Evolutionary conservation across 2,888 invertebrate genomes (phyloP), one percentile per base, ranked within the genome.

Genomic region (Sycophila texana): DNA sequence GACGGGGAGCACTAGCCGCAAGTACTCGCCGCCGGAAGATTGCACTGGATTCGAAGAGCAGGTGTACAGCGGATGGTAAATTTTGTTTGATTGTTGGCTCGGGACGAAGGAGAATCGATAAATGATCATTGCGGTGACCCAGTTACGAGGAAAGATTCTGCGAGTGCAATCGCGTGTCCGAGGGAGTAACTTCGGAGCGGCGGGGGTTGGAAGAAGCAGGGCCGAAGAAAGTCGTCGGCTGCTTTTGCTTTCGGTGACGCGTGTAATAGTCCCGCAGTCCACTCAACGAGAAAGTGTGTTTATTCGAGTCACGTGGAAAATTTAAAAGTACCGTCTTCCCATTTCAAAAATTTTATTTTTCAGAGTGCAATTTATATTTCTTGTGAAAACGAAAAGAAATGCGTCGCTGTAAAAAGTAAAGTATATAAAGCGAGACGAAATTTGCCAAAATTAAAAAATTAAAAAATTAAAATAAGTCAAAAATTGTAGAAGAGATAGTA

Each of bases 151-250:
- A 49, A 67, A 26, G 51, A 79, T 57, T 55, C 65, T 18, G 30
- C 4, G 53, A 67, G 61, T 57, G 68, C 51, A 70, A 57, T 57
- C 65, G 63, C 14, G 18, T 58, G 70, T 58, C 61, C 51, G 65
- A n/a, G 68, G 55, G 58, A 55, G 18, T 72, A 30, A 76, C 60
- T 78, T 71, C 49, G 58, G 67, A 80, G 60, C 77, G n/a, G n/a
- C n/a, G n/a, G n/a, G n/a, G n/a, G n/a, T n/a, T 66, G 55, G 13
- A 74, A 55, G 30, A n/a, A 70, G 77, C 70, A 65, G 51, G n/a
- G 47, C 26, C 63, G 75, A 58, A 63, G 76, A 79, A 57, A 30
- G 22, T 22, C 55, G 67, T 60, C 51, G 60, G 58, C 12, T 39
- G 55, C 47, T 55, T 66, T 72, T 26, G 65, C 39, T 55, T 78